phyloP scores from a whole-genome alignment of 2,113 vertebrate species.

The Phylloscopus trochiloides region DNA sequence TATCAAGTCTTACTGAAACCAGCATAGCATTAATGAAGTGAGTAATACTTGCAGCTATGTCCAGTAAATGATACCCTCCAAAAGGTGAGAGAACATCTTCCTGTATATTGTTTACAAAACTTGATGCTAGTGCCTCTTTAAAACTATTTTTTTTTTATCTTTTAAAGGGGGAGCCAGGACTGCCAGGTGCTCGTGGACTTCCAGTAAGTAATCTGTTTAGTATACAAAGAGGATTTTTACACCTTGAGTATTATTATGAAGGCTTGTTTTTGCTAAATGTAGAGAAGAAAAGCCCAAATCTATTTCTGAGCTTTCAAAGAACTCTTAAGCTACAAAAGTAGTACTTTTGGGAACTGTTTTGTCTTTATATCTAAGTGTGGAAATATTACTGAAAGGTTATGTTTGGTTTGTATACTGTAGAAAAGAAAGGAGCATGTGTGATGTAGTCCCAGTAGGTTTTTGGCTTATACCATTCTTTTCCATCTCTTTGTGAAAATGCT shows the following conservation, averaged over 20 bases:
- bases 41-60: neutral
- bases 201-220: constrained; percentile 80
- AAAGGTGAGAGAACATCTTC: neutral
- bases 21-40: neutral
- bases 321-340: neutral
- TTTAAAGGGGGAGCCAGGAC: constrained; percentile 90
- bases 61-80: neutral
- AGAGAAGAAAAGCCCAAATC: neutral
- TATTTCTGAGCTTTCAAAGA: neutral
- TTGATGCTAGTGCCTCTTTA: neutral
- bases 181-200: constrained; percentile 84
- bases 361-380: neutral
- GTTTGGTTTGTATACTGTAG: neutral
- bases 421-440: neutral
- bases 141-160: neutral
- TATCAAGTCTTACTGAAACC: neutral
- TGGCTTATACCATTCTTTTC: accelerated
- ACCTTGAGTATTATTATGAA: neutral
- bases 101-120: neutral
- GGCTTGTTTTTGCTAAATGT: neutral
- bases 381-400: neutral
- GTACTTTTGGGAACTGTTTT: neutral
- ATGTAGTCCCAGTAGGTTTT: neutral
- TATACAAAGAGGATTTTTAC: neutral
- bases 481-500: neutral